These are phyloP conservation scores for Drosophila miranda DNA, from an alignment of 1,140 invertebrate genomes.

Conservation along the genomic window DNA sequence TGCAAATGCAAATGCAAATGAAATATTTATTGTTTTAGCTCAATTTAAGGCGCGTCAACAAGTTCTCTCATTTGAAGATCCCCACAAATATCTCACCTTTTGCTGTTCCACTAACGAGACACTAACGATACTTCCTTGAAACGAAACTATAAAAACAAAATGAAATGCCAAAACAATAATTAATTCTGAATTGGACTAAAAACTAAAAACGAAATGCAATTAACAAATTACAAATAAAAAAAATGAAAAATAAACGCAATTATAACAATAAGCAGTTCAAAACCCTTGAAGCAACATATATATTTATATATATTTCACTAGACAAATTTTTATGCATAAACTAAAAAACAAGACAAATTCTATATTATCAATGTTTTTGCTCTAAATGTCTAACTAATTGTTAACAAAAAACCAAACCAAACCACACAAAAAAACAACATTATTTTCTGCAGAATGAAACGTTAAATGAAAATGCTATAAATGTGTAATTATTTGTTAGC, in stretches of 20 bases:
- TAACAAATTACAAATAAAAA: slow-evolving; percentile 57
- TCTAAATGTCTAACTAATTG: slow-evolving; percentile 81
- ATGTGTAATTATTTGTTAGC: slow-evolving; percentile 73
- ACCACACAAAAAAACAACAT: slow-evolving; percentile 40
- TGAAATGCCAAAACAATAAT: slow-evolving; percentile 67
- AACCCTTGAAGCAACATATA: slow-evolving; percentile 68
- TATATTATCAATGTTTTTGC: slow-evolving; percentile 81
- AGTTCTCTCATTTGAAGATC: slow-evolving; percentile 29
- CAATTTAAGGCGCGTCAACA: slow-evolving; percentile 49
- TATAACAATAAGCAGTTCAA: slow-evolving; percentile 80
- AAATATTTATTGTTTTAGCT: slow-evolving; percentile 42
- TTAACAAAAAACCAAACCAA: slow-evolving; percentile 45
- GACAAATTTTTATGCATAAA: slow-evolving; percentile 76
- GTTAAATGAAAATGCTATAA: slow-evolving; percentile 65
- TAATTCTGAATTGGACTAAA: slow-evolving; percentile 40
- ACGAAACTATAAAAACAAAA: slow-evolving; percentile 35
- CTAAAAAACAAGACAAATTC: slow-evolving; percentile 60
- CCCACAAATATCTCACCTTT: slow-evolving; percentile 32
- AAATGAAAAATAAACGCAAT: slow-evolving; percentile 76
- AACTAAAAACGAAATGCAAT: slow-evolving; percentile 56
- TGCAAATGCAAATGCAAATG: not conserved
- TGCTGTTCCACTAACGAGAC: slow-evolving; percentile 43
- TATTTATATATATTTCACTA: slow-evolving; percentile 76
- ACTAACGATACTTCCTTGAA: slow-evolving; percentile 46
- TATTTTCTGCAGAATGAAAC: slow-evolving; percentile 69